Evolutionary conservation across 2,888 invertebrate genomes (phyloP).

Genomic region (Achlya flavicornis): DNA sequence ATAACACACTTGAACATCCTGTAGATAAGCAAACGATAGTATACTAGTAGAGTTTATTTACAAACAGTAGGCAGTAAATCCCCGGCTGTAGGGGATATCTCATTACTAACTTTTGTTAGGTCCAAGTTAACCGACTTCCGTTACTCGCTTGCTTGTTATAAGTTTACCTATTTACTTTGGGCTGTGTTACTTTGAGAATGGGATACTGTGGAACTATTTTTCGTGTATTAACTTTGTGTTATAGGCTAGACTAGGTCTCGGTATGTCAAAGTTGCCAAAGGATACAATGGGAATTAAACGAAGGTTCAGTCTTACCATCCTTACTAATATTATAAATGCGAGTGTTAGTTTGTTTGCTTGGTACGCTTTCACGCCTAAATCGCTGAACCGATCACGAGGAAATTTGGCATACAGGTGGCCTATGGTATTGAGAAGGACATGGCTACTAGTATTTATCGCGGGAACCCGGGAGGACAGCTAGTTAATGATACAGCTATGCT

Average conservation of each 20-base stretch:
- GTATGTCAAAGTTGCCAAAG: neutral
- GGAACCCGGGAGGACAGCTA: too few species aligned
- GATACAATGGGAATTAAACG: neutral
- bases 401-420: too few species aligned
- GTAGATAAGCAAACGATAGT: slow-evolving; percentile 10
- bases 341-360: too few species aligned
- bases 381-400: too few species aligned
- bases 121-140: slow-evolving; percentile 48
- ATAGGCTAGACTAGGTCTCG: slow-evolving; percentile 1
- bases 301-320: too few species aligned
- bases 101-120: slow-evolving; percentile 69
- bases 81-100: slow-evolving; percentile 62
- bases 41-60: slow-evolving; percentile 48
- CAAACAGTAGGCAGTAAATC: slow-evolving; percentile 60
- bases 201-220: slow-evolving; percentile 5
- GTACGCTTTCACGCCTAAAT: too few species aligned
- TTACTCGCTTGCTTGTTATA: slow-evolving; percentile 63
- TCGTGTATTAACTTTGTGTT: slow-evolving; percentile 7
- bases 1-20: slow-evolving; percentile 10
- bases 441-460: too few species aligned
- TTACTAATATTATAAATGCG: too few species aligned
- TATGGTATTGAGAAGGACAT: too few species aligned
- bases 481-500: too few species aligned
- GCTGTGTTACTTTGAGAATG: slow-evolving; percentile 13
- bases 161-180: slow-evolving; percentile 53